These are phyloP conservation scores for Strongylocentrotus purpuratus DNA, from an alignment of 35 echinoderm and acorn worm genomes.

Conservation along the genomic window DNA sequence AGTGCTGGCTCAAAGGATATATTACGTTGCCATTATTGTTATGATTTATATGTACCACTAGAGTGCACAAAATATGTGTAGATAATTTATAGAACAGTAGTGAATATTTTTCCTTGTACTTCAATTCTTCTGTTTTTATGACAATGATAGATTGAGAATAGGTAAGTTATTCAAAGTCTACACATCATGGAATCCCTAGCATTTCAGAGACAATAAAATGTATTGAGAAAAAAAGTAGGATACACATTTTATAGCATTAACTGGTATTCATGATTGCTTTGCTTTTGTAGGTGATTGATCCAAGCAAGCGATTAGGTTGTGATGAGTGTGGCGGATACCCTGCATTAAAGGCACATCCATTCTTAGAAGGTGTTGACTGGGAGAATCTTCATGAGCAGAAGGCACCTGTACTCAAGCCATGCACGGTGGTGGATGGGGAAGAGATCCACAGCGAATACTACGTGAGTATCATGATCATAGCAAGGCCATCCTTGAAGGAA, in stretches of 20 bases:
- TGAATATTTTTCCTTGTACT: background rate
- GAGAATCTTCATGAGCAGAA: constrained; percentile 82
- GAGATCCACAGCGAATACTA: constrained; percentile 94
- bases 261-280: background rate
- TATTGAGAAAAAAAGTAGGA: too few relatives aligned
- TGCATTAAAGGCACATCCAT: constrained; percentile 80
- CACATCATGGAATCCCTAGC: too few relatives aligned
- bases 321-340: constrained; percentile 88
- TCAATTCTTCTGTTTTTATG: background rate
- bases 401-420: constrained; percentile 84
- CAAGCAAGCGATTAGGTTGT: constrained; percentile 90
- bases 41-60: too few relatives aligned
- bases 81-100: too few relatives aligned
- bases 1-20: too few relatives aligned
- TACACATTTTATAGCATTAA: too few relatives aligned
- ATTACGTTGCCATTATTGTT: too few relatives aligned
- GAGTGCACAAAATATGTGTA: too few relatives aligned
- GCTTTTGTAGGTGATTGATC: constrained; percentile 83
- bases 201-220: too few relatives aligned
- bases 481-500: too few relatives aligned
- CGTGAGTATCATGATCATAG: constrained; percentile 46
- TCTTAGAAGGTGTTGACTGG: constrained; percentile 92
- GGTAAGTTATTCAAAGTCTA: too few relatives aligned
- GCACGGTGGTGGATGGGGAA: constrained; percentile 88
- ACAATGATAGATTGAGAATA: too few relatives aligned